Conservation (phyloP, 2,797 vertebrate genomes). For the Anas capensis region DNA sequence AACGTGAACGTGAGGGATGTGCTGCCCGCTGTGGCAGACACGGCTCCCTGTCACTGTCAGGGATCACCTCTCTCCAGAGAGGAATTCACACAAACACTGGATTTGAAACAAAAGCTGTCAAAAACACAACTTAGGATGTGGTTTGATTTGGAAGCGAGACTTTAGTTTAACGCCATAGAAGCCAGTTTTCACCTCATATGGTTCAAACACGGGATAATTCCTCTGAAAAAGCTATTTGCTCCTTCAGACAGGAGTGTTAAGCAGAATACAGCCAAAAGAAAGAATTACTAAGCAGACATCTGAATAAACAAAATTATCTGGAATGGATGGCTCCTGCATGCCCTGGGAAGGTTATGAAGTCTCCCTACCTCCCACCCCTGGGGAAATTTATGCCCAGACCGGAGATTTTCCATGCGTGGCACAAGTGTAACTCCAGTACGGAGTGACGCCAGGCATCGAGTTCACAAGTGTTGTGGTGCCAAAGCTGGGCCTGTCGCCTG, state of each 20-base stretch:
- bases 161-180: neutral
- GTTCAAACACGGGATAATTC: neutral
- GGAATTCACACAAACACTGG: neutral
- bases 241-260: neutral
- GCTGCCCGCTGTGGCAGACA: neutral
- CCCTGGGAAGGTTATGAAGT: neutral
- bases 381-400: neutral
- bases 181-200: neutral
- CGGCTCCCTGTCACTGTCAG: neutral
- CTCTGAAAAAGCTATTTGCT: neutral
- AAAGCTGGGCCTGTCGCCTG: neutral
- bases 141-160: neutral
- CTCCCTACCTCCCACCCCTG: neutral
- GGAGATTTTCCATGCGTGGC: neutral
- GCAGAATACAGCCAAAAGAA: neutral
- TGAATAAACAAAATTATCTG: conserved; percentile 15
- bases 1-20: neutral
- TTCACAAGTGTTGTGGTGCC: neutral
- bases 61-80: neutral
- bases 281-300: neutral
- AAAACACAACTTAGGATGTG: neutral
- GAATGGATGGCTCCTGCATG: neutral
- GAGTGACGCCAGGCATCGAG: neutral
- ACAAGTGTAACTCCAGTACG: neutral
- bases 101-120: neutral